Base-by-base conservation (phyloP, 92 coral and sea anemone species). In the Plumapathes pennacea region DNA sequence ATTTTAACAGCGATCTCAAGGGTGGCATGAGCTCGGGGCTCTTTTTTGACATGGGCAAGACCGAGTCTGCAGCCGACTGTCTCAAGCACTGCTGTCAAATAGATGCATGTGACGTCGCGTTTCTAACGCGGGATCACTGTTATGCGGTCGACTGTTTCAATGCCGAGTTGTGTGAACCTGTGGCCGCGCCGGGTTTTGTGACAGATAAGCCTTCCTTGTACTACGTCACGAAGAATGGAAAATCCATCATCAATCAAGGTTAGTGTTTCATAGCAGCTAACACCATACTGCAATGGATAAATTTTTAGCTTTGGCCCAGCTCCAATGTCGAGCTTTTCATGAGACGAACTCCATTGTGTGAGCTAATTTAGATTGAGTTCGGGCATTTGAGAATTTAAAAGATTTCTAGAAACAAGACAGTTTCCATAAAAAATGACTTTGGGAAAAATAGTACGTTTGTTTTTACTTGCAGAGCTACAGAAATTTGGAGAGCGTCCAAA, bases 21-120 rank as follows among this genome's bases (percentile, higher is more conserved):
- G 97, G 91, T 33, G 91, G 91, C 25, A 89, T 85, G 81, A 57
- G 58, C 43, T 90, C 97, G 3, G 97, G 97, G n/a, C 67, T 89
- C 24, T 91, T 75, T 47, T 82, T 83, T 21, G 85, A 87, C 69
- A 62, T 87, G 22, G 97, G 97, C 1, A 46, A 50, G 45, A 74
- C 73, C 5, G 65, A 71, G 58, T 74, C 82, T n/a, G 62, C 89
- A 0, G 50, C 76, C 4, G 76, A 82, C 15, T 91, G 97, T 48
- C 72, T 91, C 37, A 91, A 83, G 69, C 78, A 64, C 32, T 91
- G 97, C 24, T 91, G 97, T 31, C 75, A 87, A 53, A 67, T 87
- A 9, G 88, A 79, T 5, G 74, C 95, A 23, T 91, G 97, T 53
- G 96, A 91, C 42, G 73, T 91, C 61, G 85, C 85, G 20, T 91